Conservation (phyloP, 2,113 vertebrate genomes). For the Vombatus ursinus region DNA sequence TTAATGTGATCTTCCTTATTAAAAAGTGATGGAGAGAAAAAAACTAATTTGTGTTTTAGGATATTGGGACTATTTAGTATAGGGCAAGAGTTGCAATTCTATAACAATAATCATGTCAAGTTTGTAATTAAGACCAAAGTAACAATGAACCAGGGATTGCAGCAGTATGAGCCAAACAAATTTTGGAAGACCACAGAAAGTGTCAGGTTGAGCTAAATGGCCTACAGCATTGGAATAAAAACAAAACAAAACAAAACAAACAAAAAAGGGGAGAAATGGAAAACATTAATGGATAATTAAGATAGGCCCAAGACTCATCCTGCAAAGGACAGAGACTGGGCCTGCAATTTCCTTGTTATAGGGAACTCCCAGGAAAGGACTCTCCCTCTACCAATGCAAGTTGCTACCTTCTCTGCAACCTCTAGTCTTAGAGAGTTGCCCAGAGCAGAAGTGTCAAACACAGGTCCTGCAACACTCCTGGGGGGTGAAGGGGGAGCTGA, state of each 20-base stretch:
- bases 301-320: background rate
- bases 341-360: background rate
- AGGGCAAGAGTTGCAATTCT: background rate
- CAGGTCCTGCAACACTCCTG: background rate
- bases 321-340: background rate
- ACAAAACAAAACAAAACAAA: conserved; percentile 15
- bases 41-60: background rate
- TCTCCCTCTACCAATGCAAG: background rate
- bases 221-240: background rate
- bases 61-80: background rate
- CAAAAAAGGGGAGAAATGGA: background rate
- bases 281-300: conserved; percentile 51
- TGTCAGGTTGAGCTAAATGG: background rate
- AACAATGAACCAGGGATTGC: background rate
- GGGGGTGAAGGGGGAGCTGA: background rate
- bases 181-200: conserved; percentile 7
- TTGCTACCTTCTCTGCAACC: background rate
- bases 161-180: conserved; percentile 39
- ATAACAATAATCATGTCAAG: background rate
- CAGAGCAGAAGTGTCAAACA: background rate
- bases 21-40: background rate
- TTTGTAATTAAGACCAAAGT: conserved; percentile 21
- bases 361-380: background rate
- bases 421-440: background rate
- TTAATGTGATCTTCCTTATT: background rate